These are phyloP conservation scores for Brachyrhaphis roseni DNA, from an alignment of 2,797 vertebrate species.

Conservation along the genomic window DNA sequence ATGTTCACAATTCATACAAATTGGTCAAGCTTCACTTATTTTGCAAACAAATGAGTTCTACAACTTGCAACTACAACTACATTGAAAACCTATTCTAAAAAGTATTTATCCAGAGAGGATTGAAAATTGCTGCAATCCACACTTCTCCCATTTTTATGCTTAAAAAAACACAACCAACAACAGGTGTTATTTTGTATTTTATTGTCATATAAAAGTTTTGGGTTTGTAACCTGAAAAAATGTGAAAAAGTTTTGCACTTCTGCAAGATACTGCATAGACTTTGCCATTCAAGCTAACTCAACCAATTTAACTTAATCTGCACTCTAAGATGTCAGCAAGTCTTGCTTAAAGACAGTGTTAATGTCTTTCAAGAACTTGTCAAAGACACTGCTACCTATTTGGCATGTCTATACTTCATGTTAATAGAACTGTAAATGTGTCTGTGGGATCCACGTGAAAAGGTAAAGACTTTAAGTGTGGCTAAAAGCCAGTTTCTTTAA, in stretches of 20 bases:
- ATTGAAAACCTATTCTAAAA: too few species aligned
- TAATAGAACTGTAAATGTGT: conserved; percentile 7
- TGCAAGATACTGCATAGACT: background rate
- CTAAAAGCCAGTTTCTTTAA: conserved; percentile 4
- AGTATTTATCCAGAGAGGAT: too few species aligned
- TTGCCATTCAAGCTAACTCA: background rate
- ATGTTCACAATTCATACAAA: too few species aligned
- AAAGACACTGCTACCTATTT: background rate
- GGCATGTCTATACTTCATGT: background rate
- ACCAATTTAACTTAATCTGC: background rate
- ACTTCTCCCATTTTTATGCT: background rate
- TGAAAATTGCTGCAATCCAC: background rate
- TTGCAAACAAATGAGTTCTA: too few species aligned
- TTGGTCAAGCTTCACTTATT: too few species aligned
- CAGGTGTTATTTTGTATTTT: background rate
- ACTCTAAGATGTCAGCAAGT: background rate
- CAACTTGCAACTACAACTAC: too few species aligned
- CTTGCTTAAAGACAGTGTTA: background rate
- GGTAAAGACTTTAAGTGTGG: background rate
- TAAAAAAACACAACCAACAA: background rate
- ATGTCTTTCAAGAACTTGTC: background rate
- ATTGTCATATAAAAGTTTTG: background rate
- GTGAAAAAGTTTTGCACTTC: background rate
- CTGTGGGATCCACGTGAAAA: background rate
- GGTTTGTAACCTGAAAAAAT: background rate